Percentiles rank a stretch among this genome's conserved stretches.
These are phyloP conservation scores for Typhlichthys eigenmanni DNA, from an alignment of 2,797 vertebrate genomes.

Conservation along the genomic window DNA sequence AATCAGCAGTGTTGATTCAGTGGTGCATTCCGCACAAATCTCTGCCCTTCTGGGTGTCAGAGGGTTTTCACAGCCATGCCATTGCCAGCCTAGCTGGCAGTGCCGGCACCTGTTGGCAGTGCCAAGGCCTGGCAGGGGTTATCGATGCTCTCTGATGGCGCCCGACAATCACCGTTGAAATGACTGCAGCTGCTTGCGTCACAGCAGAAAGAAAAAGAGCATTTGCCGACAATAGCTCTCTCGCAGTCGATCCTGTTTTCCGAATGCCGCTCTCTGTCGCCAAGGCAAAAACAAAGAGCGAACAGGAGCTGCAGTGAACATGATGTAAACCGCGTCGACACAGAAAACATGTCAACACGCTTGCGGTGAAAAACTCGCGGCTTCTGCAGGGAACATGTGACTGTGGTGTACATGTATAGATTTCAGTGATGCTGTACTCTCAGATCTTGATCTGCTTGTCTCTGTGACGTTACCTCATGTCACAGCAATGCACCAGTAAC, in stretches of 20 bases:
- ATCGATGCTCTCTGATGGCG: conserved; percentile 78
- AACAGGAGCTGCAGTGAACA: conserved; percentile 29
- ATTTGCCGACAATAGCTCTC: conserved; percentile 65
- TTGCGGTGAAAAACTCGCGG: conserved; percentile 16
- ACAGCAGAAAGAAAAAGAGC: conserved; percentile 70
- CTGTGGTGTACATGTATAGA: conserved; percentile 24
- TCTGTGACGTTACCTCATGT: conserved; percentile 18
- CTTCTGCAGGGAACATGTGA: background rate
- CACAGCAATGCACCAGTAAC: conserved; percentile 16
- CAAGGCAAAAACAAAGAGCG: conserved; percentile 21
- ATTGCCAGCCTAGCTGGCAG: conserved; percentile 80
- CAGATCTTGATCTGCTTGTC: conserved; percentile 31
- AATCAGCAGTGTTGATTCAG: conserved; percentile 82
- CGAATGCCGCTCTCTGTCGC: conserved; percentile 40
- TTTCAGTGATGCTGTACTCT: conserved; percentile 27
- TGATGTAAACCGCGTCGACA: conserved; percentile 44
- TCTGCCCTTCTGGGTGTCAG: conserved; percentile 82
- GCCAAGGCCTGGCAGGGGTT: conserved; percentile 80
- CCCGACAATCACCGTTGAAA: conserved; percentile 76
- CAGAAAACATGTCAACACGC: conserved; percentile 47
- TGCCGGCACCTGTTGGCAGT: conserved; percentile 78
- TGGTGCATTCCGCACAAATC: conserved; percentile 77
- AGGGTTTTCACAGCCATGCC: conserved; percentile 69
- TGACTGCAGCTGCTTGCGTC: conserved; percentile 77
- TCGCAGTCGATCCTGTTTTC: conserved; percentile 48